phyloP scores from a whole-genome alignment of 2,797 vertebrate species.

The Acipenser oxyrinchus region DNA sequence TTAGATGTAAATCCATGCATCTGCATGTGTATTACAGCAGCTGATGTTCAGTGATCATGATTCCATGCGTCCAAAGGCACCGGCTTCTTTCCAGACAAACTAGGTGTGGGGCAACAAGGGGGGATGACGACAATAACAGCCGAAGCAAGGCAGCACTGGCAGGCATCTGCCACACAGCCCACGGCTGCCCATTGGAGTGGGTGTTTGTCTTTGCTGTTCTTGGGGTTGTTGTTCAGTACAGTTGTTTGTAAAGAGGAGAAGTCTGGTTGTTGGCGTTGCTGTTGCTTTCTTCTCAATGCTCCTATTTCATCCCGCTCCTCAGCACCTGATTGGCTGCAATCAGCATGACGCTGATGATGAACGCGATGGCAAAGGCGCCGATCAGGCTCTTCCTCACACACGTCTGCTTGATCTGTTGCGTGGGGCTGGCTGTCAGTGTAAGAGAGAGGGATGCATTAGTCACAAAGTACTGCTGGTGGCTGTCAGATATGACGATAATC shows the following conservation, averaged over 20 bases:
- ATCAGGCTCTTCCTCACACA: slow-evolving; percentile 95
- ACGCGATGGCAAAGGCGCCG: slow-evolving; percentile 94
- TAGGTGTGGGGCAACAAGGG: background rate
- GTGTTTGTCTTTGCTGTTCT: slow-evolving; percentile 16
- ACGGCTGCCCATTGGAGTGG: background rate
- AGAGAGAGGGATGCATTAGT: slow-evolving; percentile 19
- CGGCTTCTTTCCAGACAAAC: slow-evolving; percentile 3
- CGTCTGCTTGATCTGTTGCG: slow-evolving; percentile 95
- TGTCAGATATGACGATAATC: too few relatives aligned
- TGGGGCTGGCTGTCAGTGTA: slow-evolving; percentile 73
- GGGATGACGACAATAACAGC: too few relatives aligned
- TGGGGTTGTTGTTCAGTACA: slow-evolving; percentile 28
- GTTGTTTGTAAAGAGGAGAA: slow-evolving; percentile 14
- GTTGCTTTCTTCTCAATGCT: background rate
- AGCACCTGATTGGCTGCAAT: slow-evolving; percentile 96
- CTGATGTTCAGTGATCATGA: slow-evolving; percentile 10
- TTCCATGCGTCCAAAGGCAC: slow-evolving; percentile 26
- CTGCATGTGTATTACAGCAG: slow-evolving; percentile 56
- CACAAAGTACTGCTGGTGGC: background rate
- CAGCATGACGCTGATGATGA: slow-evolving; percentile 98
- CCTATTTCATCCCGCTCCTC: slow-evolving; percentile 92
- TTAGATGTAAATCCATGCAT: slow-evolving; percentile 65
- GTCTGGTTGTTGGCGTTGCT: background rate
- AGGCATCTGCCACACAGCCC: background rate
- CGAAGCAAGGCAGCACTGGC: background rate